A percentile compares a stretch with the other conserved stretches of the same genome.
Conservation (phyloP, 2,113 vertebrate species). For the Indicator maculatus region DNA sequence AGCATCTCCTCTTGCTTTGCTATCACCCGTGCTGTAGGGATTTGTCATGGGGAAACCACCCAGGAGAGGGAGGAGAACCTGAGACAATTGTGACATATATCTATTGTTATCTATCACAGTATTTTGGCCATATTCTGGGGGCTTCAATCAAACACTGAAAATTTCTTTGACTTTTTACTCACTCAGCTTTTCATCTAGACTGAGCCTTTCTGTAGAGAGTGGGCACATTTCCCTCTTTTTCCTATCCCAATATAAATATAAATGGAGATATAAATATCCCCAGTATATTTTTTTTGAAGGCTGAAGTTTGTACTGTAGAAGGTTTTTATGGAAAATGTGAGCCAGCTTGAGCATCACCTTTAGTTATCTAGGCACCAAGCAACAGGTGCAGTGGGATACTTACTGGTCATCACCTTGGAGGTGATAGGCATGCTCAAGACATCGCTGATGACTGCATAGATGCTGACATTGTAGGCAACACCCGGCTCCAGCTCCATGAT, state of each 20-base stretch:
- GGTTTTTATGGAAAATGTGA: neutral
- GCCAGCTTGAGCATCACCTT: neutral
- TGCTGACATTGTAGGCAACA: conserved; percentile 91
- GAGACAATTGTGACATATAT: neutral
- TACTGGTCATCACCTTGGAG: conserved; percentile 89
- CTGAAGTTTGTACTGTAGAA: neutral
- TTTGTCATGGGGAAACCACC: rapidly evolving
- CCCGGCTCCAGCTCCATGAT: conserved; percentile 89
- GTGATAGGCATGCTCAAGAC: conserved; percentile 85
- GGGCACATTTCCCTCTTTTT: neutral
- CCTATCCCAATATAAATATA: neutral
- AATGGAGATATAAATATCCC: neutral
- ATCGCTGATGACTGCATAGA: conserved; percentile 90
- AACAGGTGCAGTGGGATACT: conserved; percentile 67
- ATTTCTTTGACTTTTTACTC: neutral
- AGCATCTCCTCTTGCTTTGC: neutral
- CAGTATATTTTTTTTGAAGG: neutral
- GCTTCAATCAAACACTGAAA: neutral
- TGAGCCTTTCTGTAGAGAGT: neutral
- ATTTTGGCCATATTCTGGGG: neutral
- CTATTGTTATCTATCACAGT: neutral
- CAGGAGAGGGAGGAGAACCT: neutral
- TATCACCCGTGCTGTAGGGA: rapidly evolving
- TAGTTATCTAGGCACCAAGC: rapidly evolving
- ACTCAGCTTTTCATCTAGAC: neutral